phyloP scores from a whole-genome alignment of 1,140 invertebrate species.

The Bombus polaris region DNA sequence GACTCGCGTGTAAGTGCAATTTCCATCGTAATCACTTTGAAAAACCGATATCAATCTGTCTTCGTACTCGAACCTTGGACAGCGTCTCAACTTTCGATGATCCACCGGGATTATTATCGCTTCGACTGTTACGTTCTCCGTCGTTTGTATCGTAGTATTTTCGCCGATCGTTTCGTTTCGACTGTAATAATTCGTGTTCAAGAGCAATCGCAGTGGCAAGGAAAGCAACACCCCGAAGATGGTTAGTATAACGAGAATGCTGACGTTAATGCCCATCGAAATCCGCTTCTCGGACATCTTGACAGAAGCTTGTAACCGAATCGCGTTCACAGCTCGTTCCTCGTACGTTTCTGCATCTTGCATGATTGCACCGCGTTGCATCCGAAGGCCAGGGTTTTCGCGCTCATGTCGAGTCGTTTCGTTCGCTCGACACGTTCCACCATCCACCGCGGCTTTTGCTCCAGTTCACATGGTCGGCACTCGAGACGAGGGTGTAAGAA shows the following conservation, averaged over 20 bases:
- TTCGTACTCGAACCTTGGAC: conserved; percentile 69
- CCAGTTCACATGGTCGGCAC: not conserved
- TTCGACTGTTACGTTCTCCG: not conserved
- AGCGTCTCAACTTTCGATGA: conserved; percentile 68
- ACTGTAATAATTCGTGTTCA: conserved; percentile 69
- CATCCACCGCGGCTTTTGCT: not conserved
- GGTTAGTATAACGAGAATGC: conserved; percentile 70
- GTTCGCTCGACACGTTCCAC: not conserved
- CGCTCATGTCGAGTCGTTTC: not conserved
- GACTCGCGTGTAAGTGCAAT: conserved; percentile 65
- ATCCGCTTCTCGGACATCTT: conserved; percentile 65
- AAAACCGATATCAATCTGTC: conserved; percentile 62
- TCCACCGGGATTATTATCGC: conserved; percentile 54
- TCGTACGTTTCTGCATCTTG: conserved; percentile 7
- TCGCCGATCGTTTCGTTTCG: conserved; percentile 28
- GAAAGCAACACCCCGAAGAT: conserved; percentile 75
- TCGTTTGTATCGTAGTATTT: not conserved
- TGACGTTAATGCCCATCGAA: conserved; percentile 74
- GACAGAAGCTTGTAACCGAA: not conserved
- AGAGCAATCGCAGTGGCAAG: conserved; percentile 71
- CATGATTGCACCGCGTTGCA: not conserved
- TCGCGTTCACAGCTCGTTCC: not conserved
- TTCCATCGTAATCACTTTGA: conserved; percentile 73
- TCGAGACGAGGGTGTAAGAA: not conserved
- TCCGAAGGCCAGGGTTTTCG: too few relatives aligned